A percentile compares a stretch with the other conserved stretches of the same genome.
Evolutionary conservation across 1,140 invertebrate genomes (phyloP).

Genomic region (Lepeophtheirus salmonis): DNA sequence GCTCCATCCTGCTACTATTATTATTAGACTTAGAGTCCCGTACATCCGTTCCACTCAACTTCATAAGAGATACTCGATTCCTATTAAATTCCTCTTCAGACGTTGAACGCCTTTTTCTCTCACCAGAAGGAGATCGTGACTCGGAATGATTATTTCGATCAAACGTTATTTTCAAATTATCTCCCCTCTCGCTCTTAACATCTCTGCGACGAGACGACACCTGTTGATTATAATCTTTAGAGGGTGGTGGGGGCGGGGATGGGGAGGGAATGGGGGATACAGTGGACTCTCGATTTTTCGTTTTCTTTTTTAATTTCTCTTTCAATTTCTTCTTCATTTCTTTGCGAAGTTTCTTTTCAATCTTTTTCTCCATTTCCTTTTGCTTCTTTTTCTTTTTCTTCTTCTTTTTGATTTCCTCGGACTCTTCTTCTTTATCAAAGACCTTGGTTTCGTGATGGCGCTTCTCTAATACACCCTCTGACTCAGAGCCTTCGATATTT

Average conservation of each 20-base stretch:
- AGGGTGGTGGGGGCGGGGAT: no score
- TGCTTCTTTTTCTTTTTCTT: conserved; percentile 12
- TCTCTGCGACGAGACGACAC: no score
- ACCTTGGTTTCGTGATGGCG: not conserved
- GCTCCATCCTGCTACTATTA: no score
- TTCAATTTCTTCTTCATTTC: conserved; percentile 3
- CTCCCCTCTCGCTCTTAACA: not conserved
- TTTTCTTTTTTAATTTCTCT: not conserved
- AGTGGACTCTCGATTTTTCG: no score
- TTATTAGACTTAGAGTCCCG: no score
- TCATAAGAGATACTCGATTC: not conserved
- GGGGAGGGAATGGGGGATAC: no score
- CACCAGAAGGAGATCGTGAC: no score
- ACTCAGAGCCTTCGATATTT: not conserved
- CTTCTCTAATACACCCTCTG: not conserved
- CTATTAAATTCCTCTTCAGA: no score
- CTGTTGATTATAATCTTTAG: no score
- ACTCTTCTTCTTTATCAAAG: not conserved
- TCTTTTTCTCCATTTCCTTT: not conserved
- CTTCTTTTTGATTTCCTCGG: not conserved
- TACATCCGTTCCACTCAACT: not conserved
- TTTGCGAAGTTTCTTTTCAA: not conserved
- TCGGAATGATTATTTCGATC: no score
- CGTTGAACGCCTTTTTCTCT: no score
- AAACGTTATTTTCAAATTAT: not conserved